Evolutionary conservation across 2,113 vertebrate species (phyloP), one percentile per base, ranked within the genome.

Genomic region (Engystomops pustulosus): DNA sequence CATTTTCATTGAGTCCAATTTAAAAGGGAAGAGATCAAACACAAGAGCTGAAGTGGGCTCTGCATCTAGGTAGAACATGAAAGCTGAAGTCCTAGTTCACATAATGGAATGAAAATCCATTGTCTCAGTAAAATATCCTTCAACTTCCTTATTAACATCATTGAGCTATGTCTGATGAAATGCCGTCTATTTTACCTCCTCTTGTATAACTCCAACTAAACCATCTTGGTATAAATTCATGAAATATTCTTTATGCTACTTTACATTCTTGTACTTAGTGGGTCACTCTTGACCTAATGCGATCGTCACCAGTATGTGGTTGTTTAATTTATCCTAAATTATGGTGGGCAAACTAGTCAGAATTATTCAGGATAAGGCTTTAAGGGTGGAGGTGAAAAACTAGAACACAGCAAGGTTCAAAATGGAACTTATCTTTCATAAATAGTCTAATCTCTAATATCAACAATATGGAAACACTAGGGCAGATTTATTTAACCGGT

Each of bases 11-110:
- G 49, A 51, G 30, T 18, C 12, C 27, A 68, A n/a, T n/a, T 49
- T 80, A 62, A 80, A 81, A 69, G 65, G 7, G 45, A 81, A 80
- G 12, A 5, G 65, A 70, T 69, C 62, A 69, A 53, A 70, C 44
- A 69, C 44, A 69, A n/a, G 15, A 44, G 18, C 2, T 51, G 45
- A 81, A 51, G 62, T 49, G 60, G 41, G 3, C 23, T 20, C 18
- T 32, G 4, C 60, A 47, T 65, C 30, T 45, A 20, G 23, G 15
- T 30, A 32, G 20, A 36, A 51, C 44, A 32, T 67, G 41, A 80
- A 80, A 47, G 78, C 10, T 45, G 10, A 41, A 32, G 44, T 68
- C 68, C 60, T 15, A 32, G 25, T 68, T 68, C 36, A 67, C 15
- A 25, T 47, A 34, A 68, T 68, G 41, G 34, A 36, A 36, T 68